These are phyloP conservation scores for Drosophila prolongata DNA, from an alignment of 2,888 invertebrate genomes.

Conservation along the genomic window DNA sequence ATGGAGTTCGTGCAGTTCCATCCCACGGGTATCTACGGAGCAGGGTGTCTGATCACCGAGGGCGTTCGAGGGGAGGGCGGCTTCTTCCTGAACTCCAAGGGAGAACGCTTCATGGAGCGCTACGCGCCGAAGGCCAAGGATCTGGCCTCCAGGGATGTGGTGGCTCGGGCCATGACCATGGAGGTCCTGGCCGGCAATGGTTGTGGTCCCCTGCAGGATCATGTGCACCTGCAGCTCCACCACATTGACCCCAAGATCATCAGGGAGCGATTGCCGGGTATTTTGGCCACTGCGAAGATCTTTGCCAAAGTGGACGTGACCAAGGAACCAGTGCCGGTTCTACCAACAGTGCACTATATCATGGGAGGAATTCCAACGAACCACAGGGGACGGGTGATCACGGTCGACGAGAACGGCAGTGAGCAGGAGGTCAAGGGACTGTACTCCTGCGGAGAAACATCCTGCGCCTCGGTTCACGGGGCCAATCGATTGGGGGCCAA, in stretches of 20 bases:
- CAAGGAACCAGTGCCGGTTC: slow-evolving; percentile 98
- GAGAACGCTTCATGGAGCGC: slow-evolving; percentile 98
- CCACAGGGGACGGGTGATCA: slow-evolving; percentile 94
- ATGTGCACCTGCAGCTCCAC: slow-evolving; percentile 96
- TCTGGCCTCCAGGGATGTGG: slow-evolving; percentile 98
- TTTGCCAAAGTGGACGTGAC: slow-evolving; percentile 99
- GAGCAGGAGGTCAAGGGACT: slow-evolving; percentile 91
- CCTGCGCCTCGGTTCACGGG: slow-evolving; percentile 98
- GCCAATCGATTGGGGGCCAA: slow-evolving; percentile 99
- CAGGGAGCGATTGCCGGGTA: slow-evolving; percentile 92
- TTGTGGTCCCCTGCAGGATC: slow-evolving; percentile 97
- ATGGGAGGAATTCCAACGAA: slow-evolving; percentile 99
- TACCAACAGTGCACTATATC: slow-evolving; percentile 99
- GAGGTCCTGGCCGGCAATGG: slow-evolving; percentile 98
- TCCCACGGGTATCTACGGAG: slow-evolving; percentile 99
- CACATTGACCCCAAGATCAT: slow-evolving; percentile 97
- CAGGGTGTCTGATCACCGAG: slow-evolving; percentile 98
- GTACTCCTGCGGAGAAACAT: slow-evolving; percentile 97
- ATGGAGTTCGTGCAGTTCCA: slow-evolving; percentile 99
- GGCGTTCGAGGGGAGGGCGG: slow-evolving; percentile 98
- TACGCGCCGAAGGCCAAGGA: slow-evolving; percentile 99
- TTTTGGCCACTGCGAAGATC: slow-evolving; percentile 99
- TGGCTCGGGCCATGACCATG: slow-evolving; percentile 97
- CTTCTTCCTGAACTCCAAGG: slow-evolving; percentile 97
- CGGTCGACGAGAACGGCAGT: slow-evolving; percentile 61